phyloP scores from a whole-genome alignment of 2,797 vertebrate genomes.

The Decapterus maruadsi region DNA sequence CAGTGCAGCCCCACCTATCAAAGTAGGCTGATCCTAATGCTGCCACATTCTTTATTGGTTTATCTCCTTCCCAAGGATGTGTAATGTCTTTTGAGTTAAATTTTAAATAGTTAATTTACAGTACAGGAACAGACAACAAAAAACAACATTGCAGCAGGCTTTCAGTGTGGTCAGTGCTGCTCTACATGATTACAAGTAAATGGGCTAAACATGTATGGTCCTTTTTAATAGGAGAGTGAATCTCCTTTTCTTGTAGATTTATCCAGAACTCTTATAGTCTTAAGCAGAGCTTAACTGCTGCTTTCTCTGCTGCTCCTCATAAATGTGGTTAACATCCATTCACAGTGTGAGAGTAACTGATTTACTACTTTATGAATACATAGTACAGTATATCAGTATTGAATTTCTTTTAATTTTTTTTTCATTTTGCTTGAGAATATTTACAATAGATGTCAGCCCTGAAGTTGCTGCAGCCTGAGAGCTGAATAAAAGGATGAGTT shows the following conservation, averaged over 20 bases:
- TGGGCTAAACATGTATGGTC: background rate
- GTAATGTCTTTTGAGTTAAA: background rate
- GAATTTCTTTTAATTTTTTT: slow-evolving; percentile 18
- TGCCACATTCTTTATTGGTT: background rate
- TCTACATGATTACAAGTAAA: background rate
- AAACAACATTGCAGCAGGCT: background rate
- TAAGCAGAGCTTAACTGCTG: background rate
- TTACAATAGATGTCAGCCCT: background rate
- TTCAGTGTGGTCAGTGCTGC: background rate
- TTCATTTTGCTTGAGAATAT: background rate
- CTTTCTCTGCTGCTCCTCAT: background rate
- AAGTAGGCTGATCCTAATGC: background rate
- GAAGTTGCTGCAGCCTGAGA: background rate
- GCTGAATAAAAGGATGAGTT: slow-evolving; percentile 9
- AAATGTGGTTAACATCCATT: slow-evolving; percentile 17
- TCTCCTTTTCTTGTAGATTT: slow-evolving; percentile 2
- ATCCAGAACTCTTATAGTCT: background rate
- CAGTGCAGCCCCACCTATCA: background rate
- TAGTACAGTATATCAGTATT: background rate
- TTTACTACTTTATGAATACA: background rate
- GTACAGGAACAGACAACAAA: background rate
- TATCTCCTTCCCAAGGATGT: background rate
- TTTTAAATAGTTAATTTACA: background rate
- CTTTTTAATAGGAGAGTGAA: background rate
- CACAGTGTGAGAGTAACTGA: slow-evolving; percentile 2